Base-by-base conservation (phyloP, 2,888 invertebrate genomes). In the Pachymerium ferrugineum region DNA sequence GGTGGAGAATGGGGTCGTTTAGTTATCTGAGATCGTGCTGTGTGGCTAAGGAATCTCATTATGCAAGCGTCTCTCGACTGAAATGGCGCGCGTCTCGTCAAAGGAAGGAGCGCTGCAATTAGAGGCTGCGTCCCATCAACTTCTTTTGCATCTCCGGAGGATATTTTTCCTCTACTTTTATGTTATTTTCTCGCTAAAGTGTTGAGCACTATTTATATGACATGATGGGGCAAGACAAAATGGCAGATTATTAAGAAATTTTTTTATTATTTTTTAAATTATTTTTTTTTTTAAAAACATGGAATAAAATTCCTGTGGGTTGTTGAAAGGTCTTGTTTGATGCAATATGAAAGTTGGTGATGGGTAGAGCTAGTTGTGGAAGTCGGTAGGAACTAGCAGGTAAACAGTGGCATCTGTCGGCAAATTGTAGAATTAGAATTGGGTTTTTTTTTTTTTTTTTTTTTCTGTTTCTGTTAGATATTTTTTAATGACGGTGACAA, bases 1-100 rank as follows among this genome's bases (percentile, higher is more conserved):
- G 47, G 47, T 54, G 47, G 47, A 54, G 38, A 54, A 3, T 5
- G 47, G 47, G 47, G 47, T 54, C 47, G 47, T 54, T 54, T 54
- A 54, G 47, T 54, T 54, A 54, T 54, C 47, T 54, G 47, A 54
- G 47, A 19, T 54, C 47, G 47, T 54, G 47, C 47, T 54, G 47
- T 54, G 47, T 54, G 47, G 47, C 47, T 54, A 54, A 54, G 47
- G 47, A 54, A 54, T 54, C 47, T 54, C 47, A 54, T 54, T 54
- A 54, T 54, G 47, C 47, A 54, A 54, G 47, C 47, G 47, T 54
- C 47, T n/a, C n/a, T 54, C 47, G 47, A 54, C 47, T 54, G 47
- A 54, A 54, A 54, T 54, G 47, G 47, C 47, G 47, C 16, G 47
- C 47, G 47, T 54, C 47, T 54, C 47, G 47, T 54, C 47, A 54